Evolutionary conservation across 2,797 vertebrate genomes (phyloP).

Genomic region (Valencia hispanica): DNA sequence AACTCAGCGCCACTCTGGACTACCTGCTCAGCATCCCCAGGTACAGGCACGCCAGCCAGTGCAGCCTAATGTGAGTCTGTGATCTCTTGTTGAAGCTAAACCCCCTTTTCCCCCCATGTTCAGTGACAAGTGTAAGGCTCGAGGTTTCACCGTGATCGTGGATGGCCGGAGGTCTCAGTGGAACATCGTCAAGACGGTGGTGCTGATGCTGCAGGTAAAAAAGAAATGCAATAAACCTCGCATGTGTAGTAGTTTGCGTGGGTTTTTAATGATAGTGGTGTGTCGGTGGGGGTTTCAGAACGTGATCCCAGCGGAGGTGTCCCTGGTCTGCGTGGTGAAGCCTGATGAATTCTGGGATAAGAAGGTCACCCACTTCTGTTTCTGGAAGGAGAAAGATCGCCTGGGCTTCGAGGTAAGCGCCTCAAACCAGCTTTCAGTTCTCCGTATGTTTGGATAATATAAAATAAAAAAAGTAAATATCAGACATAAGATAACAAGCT

Average conservation of each 20-base stretch:
- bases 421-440: neutral
- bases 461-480: neutral
- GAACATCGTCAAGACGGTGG: constrained; percentile 98
- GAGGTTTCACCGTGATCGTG: constrained; percentile 98
- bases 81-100: neutral
- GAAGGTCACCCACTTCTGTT: constrained; percentile 99
- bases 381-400: constrained; percentile 99
- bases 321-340: constrained; percentile 98
- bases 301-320: constrained; percentile 98
- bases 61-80: constrained; percentile 9
- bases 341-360: constrained; percentile 99
- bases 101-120: neutral
- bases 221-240: constrained; percentile 34
- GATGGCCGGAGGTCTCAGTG: constrained; percentile 97
- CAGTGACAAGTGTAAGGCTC: constrained; percentile 97
- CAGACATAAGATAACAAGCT: neutral
- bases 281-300: constrained; percentile 81
- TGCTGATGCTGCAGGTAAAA: constrained; percentile 96
- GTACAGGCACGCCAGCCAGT: constrained; percentile 64
- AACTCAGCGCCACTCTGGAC: constrained; percentile 94
- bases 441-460: too few species aligned
- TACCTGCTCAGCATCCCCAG: constrained; percentile 98
- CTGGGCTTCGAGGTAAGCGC: constrained; percentile 96
- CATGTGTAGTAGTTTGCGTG: neutral
- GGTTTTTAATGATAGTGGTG: constrained; percentile 5